phyloP scores from a whole-genome alignment of 2,113 vertebrate species.

The Murina feae region DNA sequence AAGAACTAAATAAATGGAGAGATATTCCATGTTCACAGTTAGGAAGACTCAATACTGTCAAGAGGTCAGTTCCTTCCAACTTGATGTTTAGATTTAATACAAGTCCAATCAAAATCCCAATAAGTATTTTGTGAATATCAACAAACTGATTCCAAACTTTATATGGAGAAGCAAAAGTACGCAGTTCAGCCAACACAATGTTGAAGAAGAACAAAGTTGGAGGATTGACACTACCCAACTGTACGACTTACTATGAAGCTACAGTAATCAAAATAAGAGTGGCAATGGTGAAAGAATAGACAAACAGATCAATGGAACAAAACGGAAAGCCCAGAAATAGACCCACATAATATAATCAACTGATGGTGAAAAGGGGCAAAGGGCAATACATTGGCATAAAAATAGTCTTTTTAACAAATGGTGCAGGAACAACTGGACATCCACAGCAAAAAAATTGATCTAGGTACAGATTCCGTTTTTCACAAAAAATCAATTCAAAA shows the following conservation, averaged over 20 bases:
- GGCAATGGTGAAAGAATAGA: not conserved
- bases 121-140: not conserved
- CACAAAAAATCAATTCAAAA: not conserved
- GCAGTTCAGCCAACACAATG: not conserved
- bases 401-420: not conserved
- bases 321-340: not conserved
- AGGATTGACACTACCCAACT: not conserved
- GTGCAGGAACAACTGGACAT: not conserved
- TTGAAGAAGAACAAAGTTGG: not conserved
- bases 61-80: not conserved
- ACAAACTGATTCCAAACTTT: not conserved
- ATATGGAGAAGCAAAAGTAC: not conserved
- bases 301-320: not conserved
- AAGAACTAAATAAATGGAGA: not conserved
- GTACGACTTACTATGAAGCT: not conserved
- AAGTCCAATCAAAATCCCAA: not conserved
- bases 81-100: not conserved
- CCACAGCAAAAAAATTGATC: not conserved
- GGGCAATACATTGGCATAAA: not conserved
- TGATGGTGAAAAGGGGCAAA: not conserved
- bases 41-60: not conserved
- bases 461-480: not conserved
- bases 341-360: not conserved
- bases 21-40: not conserved
- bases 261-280: not conserved